Conservation (phyloP, 2,888 invertebrate genomes). For the Phytoseiulus persimilis region DNA sequence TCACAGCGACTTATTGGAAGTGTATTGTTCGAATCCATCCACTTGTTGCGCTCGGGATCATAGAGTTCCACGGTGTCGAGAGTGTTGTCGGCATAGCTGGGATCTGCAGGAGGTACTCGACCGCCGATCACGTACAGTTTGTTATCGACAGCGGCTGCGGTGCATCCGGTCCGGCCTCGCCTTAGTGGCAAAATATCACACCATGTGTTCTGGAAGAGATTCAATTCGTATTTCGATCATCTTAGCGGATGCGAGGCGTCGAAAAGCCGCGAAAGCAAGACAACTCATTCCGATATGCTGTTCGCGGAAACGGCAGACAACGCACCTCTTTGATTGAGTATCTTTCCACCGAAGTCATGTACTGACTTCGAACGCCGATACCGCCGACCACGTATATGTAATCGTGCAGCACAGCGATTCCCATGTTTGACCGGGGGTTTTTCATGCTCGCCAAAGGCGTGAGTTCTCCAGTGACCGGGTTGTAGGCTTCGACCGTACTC, state of each 20-base stretch:
- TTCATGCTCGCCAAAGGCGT: conserved; percentile 66
- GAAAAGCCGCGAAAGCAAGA: conserved; percentile 41
- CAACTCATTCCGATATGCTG: too few relatives aligned
- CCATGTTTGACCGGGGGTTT: conserved; percentile 75
- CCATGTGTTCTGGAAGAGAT: conserved; percentile 63
- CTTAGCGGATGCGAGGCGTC: too few relatives aligned
- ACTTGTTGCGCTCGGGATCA: conserved; percentile 66
- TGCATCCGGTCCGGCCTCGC: conserved; percentile 69
- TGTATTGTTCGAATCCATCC: conserved; percentile 65
- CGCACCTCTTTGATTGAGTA: conserved; percentile 69
- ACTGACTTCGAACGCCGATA: conserved; percentile 65
- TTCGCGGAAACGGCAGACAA: too few relatives aligned
- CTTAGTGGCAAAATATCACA: conserved; percentile 64
- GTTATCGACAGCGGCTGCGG: conserved; percentile 74
- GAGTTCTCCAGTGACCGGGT: conserved; percentile 72
- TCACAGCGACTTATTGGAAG: conserved; percentile 76
- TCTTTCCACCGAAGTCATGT: conserved; percentile 71
- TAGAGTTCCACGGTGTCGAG: conserved; percentile 74
- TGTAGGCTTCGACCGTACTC: conserved; percentile 48
- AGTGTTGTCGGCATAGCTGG: conserved; percentile 50
- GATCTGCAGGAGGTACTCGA: conserved; percentile 45
- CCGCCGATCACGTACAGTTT: conserved; percentile 75
- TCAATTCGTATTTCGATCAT: too few relatives aligned
- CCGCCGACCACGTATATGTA: conserved; percentile 81
- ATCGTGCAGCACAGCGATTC: conserved; percentile 69